These are phyloP conservation scores for Rhadinocentrus ornatus DNA, from an alignment of 2,797 vertebrate species.

Conservation along the genomic window DNA sequence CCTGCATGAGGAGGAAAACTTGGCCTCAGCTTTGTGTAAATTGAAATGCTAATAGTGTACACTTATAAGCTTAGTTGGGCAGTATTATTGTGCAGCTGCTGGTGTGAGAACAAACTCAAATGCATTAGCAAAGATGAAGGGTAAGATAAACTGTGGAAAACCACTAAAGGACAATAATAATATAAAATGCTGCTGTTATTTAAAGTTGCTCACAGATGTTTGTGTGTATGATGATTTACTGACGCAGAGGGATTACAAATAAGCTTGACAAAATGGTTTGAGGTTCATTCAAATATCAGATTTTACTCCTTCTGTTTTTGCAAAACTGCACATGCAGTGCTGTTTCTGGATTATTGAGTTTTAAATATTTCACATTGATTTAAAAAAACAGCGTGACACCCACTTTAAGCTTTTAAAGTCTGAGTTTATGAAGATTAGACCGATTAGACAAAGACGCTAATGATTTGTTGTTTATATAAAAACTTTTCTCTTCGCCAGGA, in stretches of 20 bases:
- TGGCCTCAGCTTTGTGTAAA: slow-evolving; percentile 41
- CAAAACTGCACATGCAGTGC: not conserved
- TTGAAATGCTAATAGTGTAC: slow-evolving; percentile 51
- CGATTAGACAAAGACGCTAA: slow-evolving; percentile 40
- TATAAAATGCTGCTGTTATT: slow-evolving; percentile 27
- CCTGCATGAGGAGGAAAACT: slow-evolving; percentile 21
- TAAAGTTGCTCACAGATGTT: slow-evolving; percentile 46
- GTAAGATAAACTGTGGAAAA: slow-evolving; percentile 58
- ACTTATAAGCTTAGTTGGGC: slow-evolving; percentile 30
- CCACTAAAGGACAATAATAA: slow-evolving; percentile 45
- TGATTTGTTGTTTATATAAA: slow-evolving; percentile 63
- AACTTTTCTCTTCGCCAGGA: slow-evolving; percentile 30
- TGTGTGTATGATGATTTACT: slow-evolving; percentile 30
- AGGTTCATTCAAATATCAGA: slow-evolving; percentile 15
- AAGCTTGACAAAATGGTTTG: slow-evolving; percentile 29
- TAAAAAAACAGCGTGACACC: not conserved
- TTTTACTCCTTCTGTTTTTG: not conserved
- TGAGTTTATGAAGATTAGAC: slow-evolving; percentile 27
- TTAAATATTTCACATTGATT: not conserved
- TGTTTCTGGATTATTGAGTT: not conserved
- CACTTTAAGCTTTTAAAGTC: slow-evolving; percentile 8
- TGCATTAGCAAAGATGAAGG: slow-evolving; percentile 49
- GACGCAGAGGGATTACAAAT: slow-evolving; percentile 24
- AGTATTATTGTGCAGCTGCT: slow-evolving; percentile 52
- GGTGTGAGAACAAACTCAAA: slow-evolving; percentile 66